These are phyloP conservation scores for Cantharis rustica DNA, from an alignment of 2,888 invertebrate genomes.

Conservation along the genomic window DNA sequence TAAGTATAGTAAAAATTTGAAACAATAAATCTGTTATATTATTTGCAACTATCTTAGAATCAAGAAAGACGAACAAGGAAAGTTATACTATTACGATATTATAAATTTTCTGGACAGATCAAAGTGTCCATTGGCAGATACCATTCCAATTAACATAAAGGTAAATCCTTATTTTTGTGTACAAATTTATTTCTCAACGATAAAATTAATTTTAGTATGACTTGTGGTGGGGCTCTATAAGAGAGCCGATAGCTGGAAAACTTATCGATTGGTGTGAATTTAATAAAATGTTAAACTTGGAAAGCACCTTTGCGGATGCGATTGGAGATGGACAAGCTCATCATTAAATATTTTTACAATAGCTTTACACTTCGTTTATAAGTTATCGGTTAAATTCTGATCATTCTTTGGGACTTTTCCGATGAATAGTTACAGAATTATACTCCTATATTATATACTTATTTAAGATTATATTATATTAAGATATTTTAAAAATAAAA, in stretches of 20 bases:
- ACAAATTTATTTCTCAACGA: not conserved
- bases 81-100: conserved; percentile 71
- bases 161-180: conserved; percentile 43
- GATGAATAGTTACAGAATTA: not conserved
- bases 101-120: conserved; percentile 73
- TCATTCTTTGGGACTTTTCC: not conserved
- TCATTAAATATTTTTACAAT: not conserved
- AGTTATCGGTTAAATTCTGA: not conserved
- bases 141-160: conserved; percentile 59
- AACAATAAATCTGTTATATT: not conserved
- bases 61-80: conserved; percentile 67
- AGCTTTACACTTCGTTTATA: not conserved
- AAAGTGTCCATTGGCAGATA: conserved; percentile 59
- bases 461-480: no score
- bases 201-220: conserved; percentile 48
- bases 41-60: conserved; percentile 56
- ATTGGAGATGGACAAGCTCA: conserved; percentile 44
- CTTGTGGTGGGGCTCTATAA: conserved; percentile 57
- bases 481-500: no score
- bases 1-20: conserved; percentile 50
- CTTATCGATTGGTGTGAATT: conserved; percentile 59
- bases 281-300: conserved; percentile 56
- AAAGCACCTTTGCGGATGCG: conserved; percentile 50
- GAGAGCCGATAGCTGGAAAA: conserved; percentile 52
- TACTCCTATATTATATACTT: no score